Percentiles rank a stretch among this genome's conserved stretches.
These are phyloP conservation scores for Channa striata DNA, from an alignment of 2,797 vertebrate species.

Conservation along the genomic window DNA sequence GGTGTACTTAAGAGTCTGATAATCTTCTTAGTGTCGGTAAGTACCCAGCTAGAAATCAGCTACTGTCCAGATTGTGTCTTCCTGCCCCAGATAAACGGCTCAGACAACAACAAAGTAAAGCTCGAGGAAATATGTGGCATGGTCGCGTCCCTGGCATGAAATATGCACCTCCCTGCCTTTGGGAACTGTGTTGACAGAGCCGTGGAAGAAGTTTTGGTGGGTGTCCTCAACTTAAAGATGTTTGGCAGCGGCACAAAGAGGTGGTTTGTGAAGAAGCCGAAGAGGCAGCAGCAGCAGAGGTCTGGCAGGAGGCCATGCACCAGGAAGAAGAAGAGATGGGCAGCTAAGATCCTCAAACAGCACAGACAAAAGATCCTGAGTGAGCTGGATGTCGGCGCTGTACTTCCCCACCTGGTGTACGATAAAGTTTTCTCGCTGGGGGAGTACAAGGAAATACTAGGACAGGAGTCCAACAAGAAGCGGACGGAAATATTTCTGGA, in stretches of 20 bases:
- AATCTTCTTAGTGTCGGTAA: conserved; percentile 92
- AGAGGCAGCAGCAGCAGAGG: conserved; percentile 79
- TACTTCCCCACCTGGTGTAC: conserved; percentile 89
- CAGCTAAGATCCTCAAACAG: conserved; percentile 83
- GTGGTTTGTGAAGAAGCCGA: conserved; percentile 88
- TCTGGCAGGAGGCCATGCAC: conserved; percentile 76
- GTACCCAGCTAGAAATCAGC: conserved; percentile 84
- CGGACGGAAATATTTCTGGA: conserved; percentile 88
- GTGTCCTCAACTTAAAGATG: conserved; percentile 83
- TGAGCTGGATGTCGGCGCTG: conserved; percentile 87
- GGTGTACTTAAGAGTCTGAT: conserved; percentile 84
- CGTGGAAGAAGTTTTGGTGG: conserved; percentile 62
- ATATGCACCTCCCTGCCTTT: conserved; percentile 78
- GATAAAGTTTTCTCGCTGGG: conserved; percentile 90
- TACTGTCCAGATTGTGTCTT: conserved; percentile 86
- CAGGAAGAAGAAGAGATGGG: conserved; percentile 83
- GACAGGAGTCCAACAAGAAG: conserved; percentile 81
- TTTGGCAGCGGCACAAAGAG: conserved; percentile 84
- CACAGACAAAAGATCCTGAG: conserved; percentile 87
- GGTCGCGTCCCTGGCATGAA: conserved; percentile 65
- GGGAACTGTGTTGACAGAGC: conserved; percentile 68
- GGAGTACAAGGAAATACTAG: conserved; percentile 91
- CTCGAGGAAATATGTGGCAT: conserved; percentile 68
- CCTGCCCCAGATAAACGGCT: conserved; percentile 81
- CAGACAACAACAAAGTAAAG: conserved; percentile 76